Percentiles rank a stretch among this genome's conserved stretches.
These are phyloP conservation scores for Drosophila anomelani DNA, from an alignment of 2,888 invertebrate genomes.

Conservation along the genomic window DNA sequence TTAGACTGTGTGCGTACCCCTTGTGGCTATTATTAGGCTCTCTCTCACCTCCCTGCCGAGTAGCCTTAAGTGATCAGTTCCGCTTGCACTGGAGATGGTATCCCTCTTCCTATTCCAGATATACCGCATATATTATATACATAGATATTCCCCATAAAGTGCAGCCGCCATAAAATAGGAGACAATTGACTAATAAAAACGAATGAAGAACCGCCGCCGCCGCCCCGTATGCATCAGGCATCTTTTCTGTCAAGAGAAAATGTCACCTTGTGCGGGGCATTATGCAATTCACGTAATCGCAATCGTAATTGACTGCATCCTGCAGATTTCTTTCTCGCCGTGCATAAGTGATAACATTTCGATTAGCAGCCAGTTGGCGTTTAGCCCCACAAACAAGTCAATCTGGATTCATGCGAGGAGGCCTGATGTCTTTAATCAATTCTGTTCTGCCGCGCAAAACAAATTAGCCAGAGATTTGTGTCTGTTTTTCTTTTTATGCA, in stretches of 20 bases:
- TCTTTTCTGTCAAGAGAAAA: constrained; percentile 38
- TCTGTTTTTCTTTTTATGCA: constrained; percentile 8
- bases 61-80: constrained; percentile 75
- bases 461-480: constrained; percentile 1
- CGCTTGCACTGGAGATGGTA: constrained; percentile 54
- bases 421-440: constrained; percentile 17
- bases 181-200: constrained; percentile 67
- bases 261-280: constrained; percentile 56
- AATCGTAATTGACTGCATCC: constrained; percentile 72
- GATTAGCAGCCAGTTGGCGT: constrained; percentile 26
- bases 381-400: constrained; percentile 20
- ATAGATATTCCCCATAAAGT: constrained; percentile 43
- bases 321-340: constrained; percentile 48
- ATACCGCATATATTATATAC: constrained; percentile 27
- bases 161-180: constrained; percentile 58
- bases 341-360: constrained; percentile 33
- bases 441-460: constrained; percentile 14
- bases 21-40: constrained; percentile 66
- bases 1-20: constrained; percentile 62
- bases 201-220: neutral
- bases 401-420: constrained; percentile 11
- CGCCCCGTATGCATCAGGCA: constrained; percentile 21
- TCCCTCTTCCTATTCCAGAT: constrained; percentile 27
- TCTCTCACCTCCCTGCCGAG: constrained; percentile 2
- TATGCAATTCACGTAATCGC: constrained; percentile 52